Evolutionary conservation across 2,888 invertebrate species (phyloP).

Genomic region (Scotopteryx bipunctaria): DNA sequence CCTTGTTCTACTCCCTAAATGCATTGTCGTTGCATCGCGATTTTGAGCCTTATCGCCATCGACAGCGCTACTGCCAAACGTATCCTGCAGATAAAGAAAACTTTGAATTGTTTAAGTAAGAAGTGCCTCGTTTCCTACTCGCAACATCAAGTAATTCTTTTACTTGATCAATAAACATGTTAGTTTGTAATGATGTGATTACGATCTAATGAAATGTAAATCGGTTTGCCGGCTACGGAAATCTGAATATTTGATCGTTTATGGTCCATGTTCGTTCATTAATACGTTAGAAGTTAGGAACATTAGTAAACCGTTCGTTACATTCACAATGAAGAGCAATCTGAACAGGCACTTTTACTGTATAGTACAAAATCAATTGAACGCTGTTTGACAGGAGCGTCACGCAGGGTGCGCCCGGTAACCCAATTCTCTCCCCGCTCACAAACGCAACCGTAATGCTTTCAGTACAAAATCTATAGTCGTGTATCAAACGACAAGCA

Average conservation of each 20-base stretch:
- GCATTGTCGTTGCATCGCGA: conserved; percentile 27
- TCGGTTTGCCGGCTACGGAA: too few species aligned
- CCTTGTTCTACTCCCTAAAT: conserved; percentile 32
- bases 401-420: conserved; percentile 68
- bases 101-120: too few species aligned
- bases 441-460: conserved; percentile 41
- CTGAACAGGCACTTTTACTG: conserved; percentile 50
- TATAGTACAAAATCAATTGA: conserved; percentile 67
- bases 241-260: neutral
- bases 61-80: neutral
- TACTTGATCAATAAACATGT: too few species aligned
- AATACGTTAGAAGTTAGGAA: too few species aligned
- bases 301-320: neutral
- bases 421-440: conserved; percentile 50
- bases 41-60: conserved; percentile 20
- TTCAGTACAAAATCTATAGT: conserved; percentile 45
- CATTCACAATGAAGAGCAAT: conserved; percentile 31
- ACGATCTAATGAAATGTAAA: too few species aligned
- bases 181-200: too few species aligned
- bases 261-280: too few species aligned
- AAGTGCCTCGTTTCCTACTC: too few species aligned
- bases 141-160: too few species aligned
- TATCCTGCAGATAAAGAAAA: neutral
- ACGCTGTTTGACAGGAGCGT: conserved; percentile 61
- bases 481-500: conserved; percentile 39